phyloP scores from a whole-genome alignment of 2,797 vertebrate species.

The Nothura maculosa region DNA sequence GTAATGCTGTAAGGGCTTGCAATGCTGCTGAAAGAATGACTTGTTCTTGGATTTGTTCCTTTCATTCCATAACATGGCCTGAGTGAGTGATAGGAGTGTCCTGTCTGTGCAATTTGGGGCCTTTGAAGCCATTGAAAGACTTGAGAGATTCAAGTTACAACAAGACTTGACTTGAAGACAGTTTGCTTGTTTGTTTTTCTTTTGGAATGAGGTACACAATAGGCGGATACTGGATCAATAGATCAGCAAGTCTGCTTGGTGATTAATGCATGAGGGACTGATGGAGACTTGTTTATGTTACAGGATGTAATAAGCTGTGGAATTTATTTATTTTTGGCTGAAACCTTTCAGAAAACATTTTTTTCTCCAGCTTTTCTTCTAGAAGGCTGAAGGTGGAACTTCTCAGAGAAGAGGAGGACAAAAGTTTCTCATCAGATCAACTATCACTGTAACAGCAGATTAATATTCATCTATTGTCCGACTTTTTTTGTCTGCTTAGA shows the following conservation, averaged over 20 bases:
- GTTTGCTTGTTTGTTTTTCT: no score
- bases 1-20: not conserved
- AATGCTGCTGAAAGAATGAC: not conserved
- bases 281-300: not conserved
- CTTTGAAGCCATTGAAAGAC: not conserved
- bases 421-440: not conserved
- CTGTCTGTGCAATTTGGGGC: not conserved
- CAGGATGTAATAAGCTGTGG: not conserved
- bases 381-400: rapidly evolving
- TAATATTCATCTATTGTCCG: not conserved
- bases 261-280: not conserved
- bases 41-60: not conserved
- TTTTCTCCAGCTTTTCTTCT: not conserved
- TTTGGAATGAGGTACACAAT: not conserved
- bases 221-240: not conserved
- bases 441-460: not conserved
- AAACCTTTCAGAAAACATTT: not conserved
- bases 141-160: not conserved
- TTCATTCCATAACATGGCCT: not conserved
- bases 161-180: not conserved
- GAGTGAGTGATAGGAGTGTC: not conserved
- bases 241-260: not conserved
- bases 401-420: not conserved
- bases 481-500: not conserved
- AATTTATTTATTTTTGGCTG: not conserved